Evolutionary conservation across 1,140 invertebrate genomes (phyloP), one percentile per base, ranked within the genome.

Genomic region (Gryllus bimaculatus): DNA sequence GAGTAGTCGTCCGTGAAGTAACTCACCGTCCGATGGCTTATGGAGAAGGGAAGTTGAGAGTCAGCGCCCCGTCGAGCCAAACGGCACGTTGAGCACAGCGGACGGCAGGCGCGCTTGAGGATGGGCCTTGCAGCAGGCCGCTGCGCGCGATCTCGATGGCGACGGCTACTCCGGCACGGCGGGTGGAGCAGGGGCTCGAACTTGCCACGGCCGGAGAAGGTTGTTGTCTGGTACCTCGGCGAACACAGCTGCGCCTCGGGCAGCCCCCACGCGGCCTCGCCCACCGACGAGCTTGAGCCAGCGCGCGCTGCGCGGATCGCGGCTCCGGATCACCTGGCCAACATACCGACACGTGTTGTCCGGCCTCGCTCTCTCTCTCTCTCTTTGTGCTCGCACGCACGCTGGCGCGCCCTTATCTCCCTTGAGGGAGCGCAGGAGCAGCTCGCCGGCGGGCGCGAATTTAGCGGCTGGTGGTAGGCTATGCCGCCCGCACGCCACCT

Each of bases 191-290:
- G 93, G 85, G 96, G 94, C 83, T 96, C 93, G 83, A 98, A 98
- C 0, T 96, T n/a, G 86, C 0, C n/a, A 97, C 21, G 94, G 81
- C 81, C 91, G 73, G 96, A 8, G n/a, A n/a, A 98, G 86, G 85
- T 98, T 98, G 84, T 98, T 97, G 95, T 96, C 83, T 96, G 95
- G 84, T 99, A 99, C n/a, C 82, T 96, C 94, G 8, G 96, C 92
- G 90, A n/a, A 91, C 89, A 89, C 73, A 83, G 85, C 75, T 87
- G 83, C 0, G 90, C 89, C n/a, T 47, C 88, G 79, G 2, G 87
- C 84, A 18, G 86, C 77, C 8, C 82, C 77, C 84, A 26, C 84
- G 8, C 85, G 82, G 13, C 83, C 83, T 92, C 88, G 8, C 88
- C 87, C 73, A 92, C 88, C 0, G 91, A 92, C 7, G 90, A 88